Evolutionary conservation across 1,140 invertebrate species (phyloP), one percentile per base, ranked within the genome.

Genomic region (Drosophila willistoni): DNA sequence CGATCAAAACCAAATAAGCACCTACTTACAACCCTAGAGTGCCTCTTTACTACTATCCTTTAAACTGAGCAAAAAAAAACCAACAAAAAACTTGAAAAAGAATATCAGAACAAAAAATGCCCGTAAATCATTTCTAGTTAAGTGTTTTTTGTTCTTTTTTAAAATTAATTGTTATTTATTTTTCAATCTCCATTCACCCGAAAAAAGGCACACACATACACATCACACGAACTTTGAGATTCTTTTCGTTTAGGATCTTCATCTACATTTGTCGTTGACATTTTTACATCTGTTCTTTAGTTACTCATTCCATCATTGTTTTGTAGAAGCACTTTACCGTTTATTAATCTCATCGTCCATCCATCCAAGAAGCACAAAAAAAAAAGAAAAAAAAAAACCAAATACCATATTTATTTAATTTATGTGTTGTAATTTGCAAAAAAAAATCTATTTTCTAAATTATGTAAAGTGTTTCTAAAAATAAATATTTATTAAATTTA

Each of bases 1-100:
- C 83, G n/a, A 86, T 86, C 41, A 86, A 86, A 77, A 89, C 72
- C 47, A 86, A 86, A 78, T 86, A 55, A 85, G 34, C 47, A 41
- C 29, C 55, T 17, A 69, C 17, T 44, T 17, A 22, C 7, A 22
- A 22, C 7, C 57, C 29, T 41, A 65, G 71, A 73, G 72, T 71
- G 70, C 65, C 70, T 72, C 67, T 71, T 71, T 41, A n/a, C n/a
- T n/a, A n/a, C n/a, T n/a, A 56, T 59, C 39, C 47, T n/a, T 34
- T 39, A 5, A 36, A 47, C 42, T 51, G 12, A 39, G 36, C 36
- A 36, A 54, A 55, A 73, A 70, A n/a, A n/a, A 65, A 59, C 68
- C 65, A 5, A 7, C 6, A 29, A 29, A 25, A 2, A 25, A 29
- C 29, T 29, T 0, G 29, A 77, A 54, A 44, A 47, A 10, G 44